Percentiles rank a stretch among this genome's conserved stretches.
Evolutionary conservation across 2,797 vertebrate genomes (phyloP).

Genomic region (Tenualosa thibaudeaui): DNA sequence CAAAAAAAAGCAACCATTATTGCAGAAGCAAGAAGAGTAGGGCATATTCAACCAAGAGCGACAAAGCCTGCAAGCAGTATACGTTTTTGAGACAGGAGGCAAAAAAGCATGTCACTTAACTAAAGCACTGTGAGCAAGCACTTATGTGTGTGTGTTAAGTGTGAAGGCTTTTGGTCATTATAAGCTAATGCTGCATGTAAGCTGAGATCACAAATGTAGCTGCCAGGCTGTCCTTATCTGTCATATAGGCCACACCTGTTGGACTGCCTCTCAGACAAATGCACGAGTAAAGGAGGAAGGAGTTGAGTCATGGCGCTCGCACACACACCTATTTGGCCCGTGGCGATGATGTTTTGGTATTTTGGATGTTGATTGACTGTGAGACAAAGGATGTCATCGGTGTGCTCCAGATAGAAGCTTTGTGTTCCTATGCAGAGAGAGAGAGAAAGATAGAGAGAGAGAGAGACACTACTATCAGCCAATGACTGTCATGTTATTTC

Average conservation of each 20-base stretch:
- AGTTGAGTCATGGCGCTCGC: constrained; percentile 44
- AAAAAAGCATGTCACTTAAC: neutral
- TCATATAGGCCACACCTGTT: neutral
- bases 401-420: constrained; percentile 97
- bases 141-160: neutral
- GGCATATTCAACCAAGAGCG: neutral
- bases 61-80: neutral
- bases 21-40: neutral
- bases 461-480: neutral
- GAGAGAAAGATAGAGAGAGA: neutral
- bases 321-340: constrained; percentile 92
- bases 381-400: constrained; percentile 95
- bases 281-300: neutral
- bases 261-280: neutral
- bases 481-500: neutral
- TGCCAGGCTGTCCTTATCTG: neutral
- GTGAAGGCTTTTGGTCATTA: neutral
- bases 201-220: neutral
- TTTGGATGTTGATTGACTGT: constrained; percentile 97
- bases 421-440: constrained; percentile 82
- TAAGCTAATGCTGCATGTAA: neutral
- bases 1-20: neutral
- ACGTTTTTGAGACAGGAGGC: neutral
- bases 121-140: neutral
- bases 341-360: constrained; percentile 93